Conservation (phyloP, 2,888 invertebrate species). For the Conus canariensis region DNA sequence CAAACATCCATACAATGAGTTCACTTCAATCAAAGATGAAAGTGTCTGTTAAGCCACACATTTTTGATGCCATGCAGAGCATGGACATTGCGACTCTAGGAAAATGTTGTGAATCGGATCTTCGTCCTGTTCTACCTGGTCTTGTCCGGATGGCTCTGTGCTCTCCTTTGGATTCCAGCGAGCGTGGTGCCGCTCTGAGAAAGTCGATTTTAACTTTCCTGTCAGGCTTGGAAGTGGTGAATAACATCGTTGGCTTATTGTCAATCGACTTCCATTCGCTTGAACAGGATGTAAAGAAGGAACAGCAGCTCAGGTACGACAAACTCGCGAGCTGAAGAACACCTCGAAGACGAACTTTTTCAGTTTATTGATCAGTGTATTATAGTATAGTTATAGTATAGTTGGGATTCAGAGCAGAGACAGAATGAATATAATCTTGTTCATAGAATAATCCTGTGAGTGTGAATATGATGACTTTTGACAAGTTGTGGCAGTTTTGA, state of each 20-base stretch:
- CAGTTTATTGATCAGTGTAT: too few species aligned
- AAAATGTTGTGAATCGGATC: slow-evolving; percentile 87
- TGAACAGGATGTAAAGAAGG: slow-evolving; percentile 94
- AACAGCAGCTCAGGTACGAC: slow-evolving; percentile 89
- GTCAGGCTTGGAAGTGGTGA: slow-evolving; percentile 94
- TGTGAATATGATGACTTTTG: too few species aligned
- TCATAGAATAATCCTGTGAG: too few species aligned
- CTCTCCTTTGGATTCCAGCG: slow-evolving; percentile 91
- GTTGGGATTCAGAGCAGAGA: too few species aligned
- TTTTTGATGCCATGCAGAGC: slow-evolving; percentile 74
- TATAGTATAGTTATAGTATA: too few species aligned
- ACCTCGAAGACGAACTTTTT: too few species aligned
- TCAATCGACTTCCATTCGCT: slow-evolving; percentile 96
- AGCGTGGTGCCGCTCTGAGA: slow-evolving; percentile 89
- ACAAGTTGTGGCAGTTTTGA: too few species aligned
- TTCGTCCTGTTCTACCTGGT: slow-evolving; percentile 94
- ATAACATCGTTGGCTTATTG: slow-evolving; percentile 93
- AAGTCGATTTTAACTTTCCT: slow-evolving; percentile 93
- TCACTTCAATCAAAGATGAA: slow-evolving; percentile 29
- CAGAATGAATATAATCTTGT: too few species aligned
- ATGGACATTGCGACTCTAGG: slow-evolving; percentile 86
- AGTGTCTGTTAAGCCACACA: slow-evolving; percentile 63
- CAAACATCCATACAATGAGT: not conserved
- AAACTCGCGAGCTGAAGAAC: too few species aligned
- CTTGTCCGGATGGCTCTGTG: slow-evolving; percentile 94